Percentiles rank a stretch among this genome's conserved stretches.
phyloP scores from a whole-genome alignment of 2,797 vertebrate species.

The Acrossocheilus wenchowensis region DNA sequence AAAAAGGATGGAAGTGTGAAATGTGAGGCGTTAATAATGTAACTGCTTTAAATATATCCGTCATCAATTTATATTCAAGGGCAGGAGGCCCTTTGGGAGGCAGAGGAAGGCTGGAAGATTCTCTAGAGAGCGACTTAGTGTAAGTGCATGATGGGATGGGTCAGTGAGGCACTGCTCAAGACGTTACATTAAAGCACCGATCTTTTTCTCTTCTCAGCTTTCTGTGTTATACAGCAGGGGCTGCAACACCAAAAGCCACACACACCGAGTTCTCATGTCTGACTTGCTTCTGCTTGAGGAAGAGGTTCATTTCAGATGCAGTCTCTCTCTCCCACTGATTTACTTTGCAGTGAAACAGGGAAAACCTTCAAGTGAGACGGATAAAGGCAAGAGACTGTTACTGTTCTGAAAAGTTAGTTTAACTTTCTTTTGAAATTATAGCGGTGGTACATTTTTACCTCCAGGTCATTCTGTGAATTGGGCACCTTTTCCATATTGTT shows the following conservation, averaged over 20 bases:
- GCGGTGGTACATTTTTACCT: neutral
- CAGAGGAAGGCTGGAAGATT: constrained; percentile 47
- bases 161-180: constrained; percentile 47
- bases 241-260: constrained; percentile 1
- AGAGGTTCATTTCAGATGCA: neutral
- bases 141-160: constrained; percentile 57
- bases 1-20: constrained; percentile 44
- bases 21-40: constrained; percentile 60
- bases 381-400: constrained; percentile 18
- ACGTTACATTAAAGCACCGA: constrained; percentile 28
- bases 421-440: constrained; percentile 12
- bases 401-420: neutral
- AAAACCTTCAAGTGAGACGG: neutral
- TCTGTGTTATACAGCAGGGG: constrained; percentile 11
- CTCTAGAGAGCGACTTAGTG: constrained; percentile 41
- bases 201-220: constrained; percentile 32
- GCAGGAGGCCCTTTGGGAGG: constrained; percentile 53
- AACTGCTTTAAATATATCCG: constrained; percentile 63
- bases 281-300: neutral
- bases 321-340: neutral
- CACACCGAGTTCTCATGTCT: neutral
- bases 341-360: constrained; percentile 8
- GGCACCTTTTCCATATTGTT: no score
- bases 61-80: constrained; percentile 66
- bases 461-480: neutral